These are phyloP conservation scores for Drosophila bocqueti DNA, from an alignment of 1,140 invertebrate genomes.

Conservation along the genomic window DNA sequence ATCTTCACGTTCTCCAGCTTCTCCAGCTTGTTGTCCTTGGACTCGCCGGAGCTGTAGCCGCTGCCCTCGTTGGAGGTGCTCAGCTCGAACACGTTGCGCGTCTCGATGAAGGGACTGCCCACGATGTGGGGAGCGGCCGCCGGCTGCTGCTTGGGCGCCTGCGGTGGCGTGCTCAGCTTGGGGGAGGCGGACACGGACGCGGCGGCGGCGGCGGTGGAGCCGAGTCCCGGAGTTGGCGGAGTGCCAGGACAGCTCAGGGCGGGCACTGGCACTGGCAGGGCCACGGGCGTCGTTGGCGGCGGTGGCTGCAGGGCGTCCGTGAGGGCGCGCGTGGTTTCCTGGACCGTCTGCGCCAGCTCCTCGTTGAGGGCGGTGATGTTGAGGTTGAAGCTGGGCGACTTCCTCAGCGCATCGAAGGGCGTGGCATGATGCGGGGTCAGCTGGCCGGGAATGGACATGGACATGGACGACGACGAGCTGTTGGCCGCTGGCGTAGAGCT, in stretches of 20 bases:
- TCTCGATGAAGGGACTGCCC: constrained; percentile 86
- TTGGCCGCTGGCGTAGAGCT: not conserved
- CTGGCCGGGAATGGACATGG: not conserved
- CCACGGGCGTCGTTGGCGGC: constrained; percentile 40
- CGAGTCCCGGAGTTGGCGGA: constrained; percentile 5
- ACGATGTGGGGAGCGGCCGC: constrained; percentile 30
- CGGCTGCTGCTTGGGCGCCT: constrained; percentile 34
- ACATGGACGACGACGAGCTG: not conserved
- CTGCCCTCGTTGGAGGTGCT: constrained; percentile 69
- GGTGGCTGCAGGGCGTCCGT: constrained; percentile 76
- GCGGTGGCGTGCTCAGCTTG: constrained; percentile 62
- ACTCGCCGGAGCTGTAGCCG: constrained; percentile 84
- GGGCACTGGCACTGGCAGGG: not conserved
- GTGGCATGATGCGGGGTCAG: constrained; percentile 42
- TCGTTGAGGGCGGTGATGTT: constrained; percentile 79
- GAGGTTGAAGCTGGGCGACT: constrained; percentile 84
- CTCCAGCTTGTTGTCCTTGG: constrained; percentile 86
- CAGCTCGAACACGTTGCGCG: constrained; percentile 81
- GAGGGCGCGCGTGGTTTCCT: constrained; percentile 75
- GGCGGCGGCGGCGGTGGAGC: not conserved
- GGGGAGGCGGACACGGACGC: constrained; percentile 33
- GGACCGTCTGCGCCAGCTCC: constrained; percentile 77
- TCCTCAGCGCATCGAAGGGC: constrained; percentile 77
- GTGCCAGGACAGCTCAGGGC: constrained; percentile 27
- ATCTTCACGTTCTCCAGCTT: constrained; percentile 85